These are phyloP conservation scores for Xiphophorus hellerii DNA, from an alignment of 2,113 vertebrate species.

Conservation along the genomic window DNA sequence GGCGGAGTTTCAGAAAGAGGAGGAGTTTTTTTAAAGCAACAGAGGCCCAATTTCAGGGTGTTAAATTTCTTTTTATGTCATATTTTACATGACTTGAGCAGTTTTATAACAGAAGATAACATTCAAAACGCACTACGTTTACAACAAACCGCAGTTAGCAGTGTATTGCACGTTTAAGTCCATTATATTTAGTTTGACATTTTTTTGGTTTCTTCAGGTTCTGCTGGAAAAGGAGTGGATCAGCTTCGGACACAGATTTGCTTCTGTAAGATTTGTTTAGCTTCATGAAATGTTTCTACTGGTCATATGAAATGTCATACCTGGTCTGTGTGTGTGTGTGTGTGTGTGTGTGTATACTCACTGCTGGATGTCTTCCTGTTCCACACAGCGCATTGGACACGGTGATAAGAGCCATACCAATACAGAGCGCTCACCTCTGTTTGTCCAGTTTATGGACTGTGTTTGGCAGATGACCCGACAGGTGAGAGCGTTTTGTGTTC, in stretches of 20 bases:
- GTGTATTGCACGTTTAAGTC: not conserved
- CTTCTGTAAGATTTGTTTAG: slow-evolving; percentile 81
- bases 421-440: slow-evolving; percentile 95
- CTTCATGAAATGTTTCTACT: not conserved
- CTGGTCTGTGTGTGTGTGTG: too few relatives aligned
- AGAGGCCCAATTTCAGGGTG: too few relatives aligned
- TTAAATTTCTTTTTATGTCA: too few relatives aligned
- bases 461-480: slow-evolving; percentile 98
- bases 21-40: too few relatives aligned
- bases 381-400: slow-evolving; percentile 88
- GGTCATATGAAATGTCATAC: too few relatives aligned
- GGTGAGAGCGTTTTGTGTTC: slow-evolving; percentile 69
- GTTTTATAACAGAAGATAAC: too few relatives aligned
- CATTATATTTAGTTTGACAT: not conserved
- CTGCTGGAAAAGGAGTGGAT: slow-evolving; percentile 98
- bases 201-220: slow-evolving; percentile 58
- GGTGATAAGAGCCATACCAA: slow-evolving; percentile 92
- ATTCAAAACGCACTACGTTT: too few relatives aligned
- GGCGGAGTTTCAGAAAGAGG: too few relatives aligned
- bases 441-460: slow-evolving; percentile 97
- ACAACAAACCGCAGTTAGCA: too few relatives aligned
- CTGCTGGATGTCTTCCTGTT: not conserved
- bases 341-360: not conserved
- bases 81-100: too few relatives aligned
- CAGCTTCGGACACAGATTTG: slow-evolving; percentile 94